phyloP scores from a whole-genome alignment of 2,797 vertebrate genomes.

The Anableps anableps region DNA sequence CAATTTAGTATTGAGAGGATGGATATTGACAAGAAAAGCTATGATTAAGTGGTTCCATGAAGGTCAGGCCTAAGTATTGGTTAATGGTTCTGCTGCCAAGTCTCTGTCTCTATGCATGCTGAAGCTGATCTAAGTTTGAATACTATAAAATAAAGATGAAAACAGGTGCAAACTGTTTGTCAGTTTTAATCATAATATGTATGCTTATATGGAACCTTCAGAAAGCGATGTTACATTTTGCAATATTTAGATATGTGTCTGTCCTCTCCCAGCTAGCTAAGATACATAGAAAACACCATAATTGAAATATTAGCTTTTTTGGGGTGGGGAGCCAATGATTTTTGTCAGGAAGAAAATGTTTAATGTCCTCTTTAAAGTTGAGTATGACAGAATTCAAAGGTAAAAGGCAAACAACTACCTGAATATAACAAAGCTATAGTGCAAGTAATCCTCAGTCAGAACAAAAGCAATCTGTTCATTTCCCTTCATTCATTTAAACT shows the following conservation, averaged over 20 bases:
- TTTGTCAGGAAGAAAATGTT: background rate
- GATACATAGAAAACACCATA: background rate
- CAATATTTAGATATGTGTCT: background rate
- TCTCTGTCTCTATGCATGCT: background rate
- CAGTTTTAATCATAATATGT: background rate
- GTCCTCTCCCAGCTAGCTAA: background rate
- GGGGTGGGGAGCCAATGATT: background rate
- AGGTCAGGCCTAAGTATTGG: background rate
- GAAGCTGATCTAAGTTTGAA: background rate
- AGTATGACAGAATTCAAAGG: background rate
- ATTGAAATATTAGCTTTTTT: background rate
- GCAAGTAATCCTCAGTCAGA: background rate
- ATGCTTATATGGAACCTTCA: background rate
- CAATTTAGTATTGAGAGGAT: background rate
- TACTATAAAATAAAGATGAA: background rate
- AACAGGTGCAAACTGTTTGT: background rate
- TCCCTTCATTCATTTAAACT: slow-evolving; percentile 24
- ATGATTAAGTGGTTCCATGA: background rate
- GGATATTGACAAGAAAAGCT: background rate
- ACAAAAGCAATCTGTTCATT: slow-evolving; percentile 9
- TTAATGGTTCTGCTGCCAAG: background rate
- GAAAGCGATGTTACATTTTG: background rate
- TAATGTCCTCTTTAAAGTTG: background rate
- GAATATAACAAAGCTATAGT: background rate
- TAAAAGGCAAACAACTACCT: background rate